Evolutionary conservation across 2,113 vertebrate genomes (phyloP).

Genomic region (Xenopus tropicalis): UCB_Xtro_10.0 CM004444.2:119688501-119689000

Average conservation of each 20-base stretch:
- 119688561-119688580: too few relatives aligned
- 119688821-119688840: conserved; percentile 98
- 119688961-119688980: too few relatives aligned
- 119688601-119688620: conserved; percentile 94
- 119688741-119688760: conserved; percentile 92
- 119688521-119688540: too few relatives aligned
- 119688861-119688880: too few relatives aligned
- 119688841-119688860: conserved; percentile 81
- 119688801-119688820: conserved; percentile 89
- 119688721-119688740: conserved; percentile 86
- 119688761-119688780: conserved; percentile 93
- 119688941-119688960: too few relatives aligned
- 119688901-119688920: conserved; percentile 4
- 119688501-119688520: too few relatives aligned
- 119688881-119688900: conserved; percentile 7
- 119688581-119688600: conserved; percentile 52
- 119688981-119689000: too few relatives aligned
- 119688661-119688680: conserved; percentile 92
- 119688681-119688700: conserved; percentile 86
- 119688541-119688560: too few relatives aligned
- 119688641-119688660: conserved; percentile 80
- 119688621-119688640: conserved; percentile 90
- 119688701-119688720: conserved; percentile 90
- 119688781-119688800: conserved; percentile 92
- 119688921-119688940: too few relatives aligned